A percentile compares a stretch with the other conserved stretches of the same genome.
Evolutionary conservation across 2,888 invertebrate genomes (phyloP).

Genomic region (Gnatocerus cornutus): DNA sequence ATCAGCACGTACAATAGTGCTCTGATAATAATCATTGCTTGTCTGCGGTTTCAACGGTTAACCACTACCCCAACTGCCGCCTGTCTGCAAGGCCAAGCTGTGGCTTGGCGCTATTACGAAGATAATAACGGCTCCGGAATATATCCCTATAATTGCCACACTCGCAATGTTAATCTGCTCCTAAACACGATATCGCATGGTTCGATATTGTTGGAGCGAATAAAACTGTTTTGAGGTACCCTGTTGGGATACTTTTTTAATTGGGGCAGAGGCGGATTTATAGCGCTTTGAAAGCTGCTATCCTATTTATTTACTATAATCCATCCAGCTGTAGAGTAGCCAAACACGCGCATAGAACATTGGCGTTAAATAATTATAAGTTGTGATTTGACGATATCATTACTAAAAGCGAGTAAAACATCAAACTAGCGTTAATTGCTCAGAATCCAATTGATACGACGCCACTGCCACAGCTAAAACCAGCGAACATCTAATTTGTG

Average conservation of each 20-base stretch:
- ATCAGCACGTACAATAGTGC: constrained; percentile 55
- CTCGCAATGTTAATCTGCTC: constrained; percentile 60
- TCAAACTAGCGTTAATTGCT: too few species aligned
- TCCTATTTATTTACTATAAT: too few species aligned
- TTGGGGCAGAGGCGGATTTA: not conserved
- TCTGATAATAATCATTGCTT: constrained; percentile 65
- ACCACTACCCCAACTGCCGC: constrained; percentile 64
- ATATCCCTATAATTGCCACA: constrained; percentile 66
- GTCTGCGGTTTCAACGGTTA: constrained; percentile 66
- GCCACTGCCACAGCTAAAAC: too few species aligned
- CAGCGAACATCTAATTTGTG: too few species aligned
- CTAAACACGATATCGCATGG: constrained; percentile 56
- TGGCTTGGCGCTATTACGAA: constrained; percentile 62
- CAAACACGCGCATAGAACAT: too few species aligned
- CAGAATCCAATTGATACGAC: too few species aligned
- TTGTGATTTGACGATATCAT: too few species aligned
- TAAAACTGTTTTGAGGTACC: constrained; percentile 6
- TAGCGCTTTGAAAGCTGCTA: too few species aligned
- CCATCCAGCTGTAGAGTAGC: too few species aligned
- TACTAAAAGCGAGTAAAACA: too few species aligned
- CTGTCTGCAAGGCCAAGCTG: constrained; percentile 64
- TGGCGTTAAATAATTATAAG: too few species aligned
- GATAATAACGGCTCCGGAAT: constrained; percentile 65
- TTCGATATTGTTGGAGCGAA: constrained; percentile 50
- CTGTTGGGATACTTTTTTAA: constrained; percentile 3